phyloP scores from a whole-genome alignment of 92 coral and sea anemone species.

The Palythoa caribaeorum region DNA sequence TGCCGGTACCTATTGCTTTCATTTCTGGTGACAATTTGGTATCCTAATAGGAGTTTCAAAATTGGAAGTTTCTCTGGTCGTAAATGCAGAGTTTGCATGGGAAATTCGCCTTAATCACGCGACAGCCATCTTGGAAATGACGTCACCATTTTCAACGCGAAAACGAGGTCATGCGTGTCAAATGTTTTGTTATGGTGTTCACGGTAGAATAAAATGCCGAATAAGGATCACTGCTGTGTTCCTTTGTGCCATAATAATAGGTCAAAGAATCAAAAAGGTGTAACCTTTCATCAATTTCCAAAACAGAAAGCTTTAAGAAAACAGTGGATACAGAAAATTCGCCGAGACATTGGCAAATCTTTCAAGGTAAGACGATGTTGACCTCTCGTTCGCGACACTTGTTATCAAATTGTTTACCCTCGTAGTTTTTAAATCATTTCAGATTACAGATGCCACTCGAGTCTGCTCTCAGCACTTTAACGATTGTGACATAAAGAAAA shows the following conservation, averaged over 20 bases:
- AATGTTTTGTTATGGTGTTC: too few relatives aligned
- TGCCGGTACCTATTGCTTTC: constrained; percentile 15
- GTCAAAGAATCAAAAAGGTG: too few relatives aligned
- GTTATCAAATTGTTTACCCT: constrained; percentile 2
- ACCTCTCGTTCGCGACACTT: not conserved
- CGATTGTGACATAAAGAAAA: constrained; percentile 2
- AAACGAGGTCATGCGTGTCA: too few relatives aligned
- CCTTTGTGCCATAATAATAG: too few relatives aligned
- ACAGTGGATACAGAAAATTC: not conserved
- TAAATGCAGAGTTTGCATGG: constrained; percentile 45
- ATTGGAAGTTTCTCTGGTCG: constrained; percentile 13
- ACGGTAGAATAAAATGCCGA: too few relatives aligned
- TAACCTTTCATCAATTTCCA: too few relatives aligned
- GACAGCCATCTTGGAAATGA: too few relatives aligned
- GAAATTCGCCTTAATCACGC: not conserved
- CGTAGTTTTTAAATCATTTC: not conserved
- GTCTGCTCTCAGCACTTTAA: constrained; percentile 1
- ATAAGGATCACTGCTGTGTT: too few relatives aligned
- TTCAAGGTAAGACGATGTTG: not conserved
- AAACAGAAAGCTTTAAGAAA: too few relatives aligned
- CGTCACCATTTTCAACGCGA: too few relatives aligned
- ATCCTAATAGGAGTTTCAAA: constrained; percentile 37
- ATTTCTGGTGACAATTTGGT: constrained; percentile 30
- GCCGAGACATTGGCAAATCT: not conserved
- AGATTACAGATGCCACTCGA: constrained; percentile 4